Evolutionary conservation across 2,113 vertebrate species (phyloP), one percentile per base, ranked within the genome.

Genomic region (Puma concolor): DNA sequence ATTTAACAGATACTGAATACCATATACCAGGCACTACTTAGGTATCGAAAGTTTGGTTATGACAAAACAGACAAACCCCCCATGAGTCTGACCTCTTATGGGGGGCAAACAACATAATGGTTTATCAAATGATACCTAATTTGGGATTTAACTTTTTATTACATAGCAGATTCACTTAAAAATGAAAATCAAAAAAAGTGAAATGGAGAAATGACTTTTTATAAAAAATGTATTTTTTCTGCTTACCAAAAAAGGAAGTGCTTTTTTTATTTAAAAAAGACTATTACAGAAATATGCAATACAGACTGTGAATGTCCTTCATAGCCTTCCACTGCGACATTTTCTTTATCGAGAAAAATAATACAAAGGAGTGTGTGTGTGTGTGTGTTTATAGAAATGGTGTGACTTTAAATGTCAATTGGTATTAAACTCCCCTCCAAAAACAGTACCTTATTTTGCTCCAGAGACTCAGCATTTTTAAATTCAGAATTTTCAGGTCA

Each of bases 171-270:
- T 72, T 80, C 72, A 84, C 72, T 85, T 67, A 54, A 93, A 76
- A 84, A 60, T 83, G 48, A 74, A 82, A 74, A 74, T 81, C n/a
- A 27, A 88, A 71, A 91, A 80, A 74, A 84, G 83, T 31, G 7
- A 94, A 76, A 66, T 91, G 54, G 71, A 76, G 57, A 94, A 91
- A 50, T 82, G 5, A 60, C 31, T 93, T 84, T 88, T 63, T 48
- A 15, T 91, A 33, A 72, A 86, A 91, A 91, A 10, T 66, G 21
- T 64, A 19, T 86, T 69, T 94, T 87, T 94, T 81, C 41, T 76
- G 25, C 66, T 74, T 81, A 33, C 31, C 44, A 81, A 79, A 91
- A 81, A 31, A 31, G 41, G 23, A 88, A 67, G 50, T 74, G 9
- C 25, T 44, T 44, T 44, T 44, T 44, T 44, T 44, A 44, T 2